A percentile compares a stretch with the other conserved stretches of the same genome.
Conservation (phyloP, 2,888 invertebrate species). For the Podabrus alpinus region DNA sequence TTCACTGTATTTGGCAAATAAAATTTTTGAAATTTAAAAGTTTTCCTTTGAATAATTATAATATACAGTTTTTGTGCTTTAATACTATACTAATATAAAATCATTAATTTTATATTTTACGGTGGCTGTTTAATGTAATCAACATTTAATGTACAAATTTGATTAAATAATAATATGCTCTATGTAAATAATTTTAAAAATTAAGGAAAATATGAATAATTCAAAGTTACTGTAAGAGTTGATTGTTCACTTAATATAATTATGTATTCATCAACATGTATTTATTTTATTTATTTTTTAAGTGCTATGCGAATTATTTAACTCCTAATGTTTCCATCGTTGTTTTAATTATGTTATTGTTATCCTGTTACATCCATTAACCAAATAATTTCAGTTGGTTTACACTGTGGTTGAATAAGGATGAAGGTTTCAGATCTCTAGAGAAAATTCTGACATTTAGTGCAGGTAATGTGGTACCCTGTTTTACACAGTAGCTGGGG, state of each 20-base stretch:
- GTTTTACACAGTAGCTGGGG: slow-evolving; percentile 35
- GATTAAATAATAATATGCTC: too few relatives aligned
- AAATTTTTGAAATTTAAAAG: too few relatives aligned
- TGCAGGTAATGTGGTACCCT: slow-evolving; percentile 36
- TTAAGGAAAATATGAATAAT: too few relatives aligned
- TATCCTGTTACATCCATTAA: slow-evolving; percentile 14
- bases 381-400: slow-evolving; percentile 8
- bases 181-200: too few relatives aligned
- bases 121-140: too few relatives aligned
- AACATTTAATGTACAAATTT: too few relatives aligned
- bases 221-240: too few relatives aligned
- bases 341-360: slow-evolving; percentile 15
- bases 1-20: too few relatives aligned
- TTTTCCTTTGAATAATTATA: too few relatives aligned
- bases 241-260: background rate
- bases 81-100: too few relatives aligned
- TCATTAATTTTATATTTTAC: too few relatives aligned
- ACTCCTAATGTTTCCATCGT: background rate
- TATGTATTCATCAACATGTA: background rate
- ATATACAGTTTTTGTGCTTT: too few relatives aligned
- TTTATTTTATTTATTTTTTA: slow-evolving; percentile 2
- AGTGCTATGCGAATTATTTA: background rate
- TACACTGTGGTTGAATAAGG: slow-evolving; percentile 24
- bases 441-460: slow-evolving; percentile 38
- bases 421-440: slow-evolving; percentile 18